phyloP scores from a whole-genome alignment of 2,888 invertebrate species.

The Philereme transversata region DNA sequence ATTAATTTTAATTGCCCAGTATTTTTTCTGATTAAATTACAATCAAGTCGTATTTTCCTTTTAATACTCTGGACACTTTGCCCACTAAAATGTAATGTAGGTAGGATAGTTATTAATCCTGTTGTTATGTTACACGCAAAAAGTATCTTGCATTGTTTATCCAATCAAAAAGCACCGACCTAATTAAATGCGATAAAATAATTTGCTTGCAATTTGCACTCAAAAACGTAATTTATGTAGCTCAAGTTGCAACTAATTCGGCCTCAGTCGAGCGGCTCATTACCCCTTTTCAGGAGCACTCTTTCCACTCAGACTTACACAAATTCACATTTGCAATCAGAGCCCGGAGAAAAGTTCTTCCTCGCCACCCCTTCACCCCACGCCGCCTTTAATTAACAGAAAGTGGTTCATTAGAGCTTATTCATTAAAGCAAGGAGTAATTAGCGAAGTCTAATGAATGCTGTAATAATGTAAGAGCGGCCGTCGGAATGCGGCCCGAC shows the following conservation, averaged over 20 bases:
- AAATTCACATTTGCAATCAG: slow-evolving; percentile 85
- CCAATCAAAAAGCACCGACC: neutral
- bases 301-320: slow-evolving; percentile 82
- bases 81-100: too few relatives aligned
- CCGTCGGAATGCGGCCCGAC: slow-evolving; percentile 80
- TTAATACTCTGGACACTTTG: too few relatives aligned
- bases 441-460: slow-evolving; percentile 94
- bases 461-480: slow-evolving; percentile 89
- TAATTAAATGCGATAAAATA: slow-evolving; percentile 20
- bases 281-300: slow-evolving; percentile 82
- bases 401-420: slow-evolving; percentile 96
- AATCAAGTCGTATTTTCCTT: too few relatives aligned
- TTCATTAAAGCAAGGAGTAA: slow-evolving; percentile 95
- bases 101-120: too few relatives aligned
- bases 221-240: slow-evolving; percentile 52
- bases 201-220: slow-evolving; percentile 31
- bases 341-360: slow-evolving; percentile 80
- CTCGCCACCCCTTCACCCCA: slow-evolving; percentile 60
- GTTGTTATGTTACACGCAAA: too few relatives aligned
- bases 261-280: slow-evolving; percentile 77
- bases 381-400: slow-evolving; percentile 94
- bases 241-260: slow-evolving; percentile 75
- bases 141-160: too few relatives aligned
- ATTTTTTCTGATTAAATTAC: too few relatives aligned
- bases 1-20: neutral